Percentiles rank a stretch among this genome's conserved stretches.
phyloP scores from a whole-genome alignment of 2,888 invertebrate genomes.

The Acleris sparsana region DNA sequence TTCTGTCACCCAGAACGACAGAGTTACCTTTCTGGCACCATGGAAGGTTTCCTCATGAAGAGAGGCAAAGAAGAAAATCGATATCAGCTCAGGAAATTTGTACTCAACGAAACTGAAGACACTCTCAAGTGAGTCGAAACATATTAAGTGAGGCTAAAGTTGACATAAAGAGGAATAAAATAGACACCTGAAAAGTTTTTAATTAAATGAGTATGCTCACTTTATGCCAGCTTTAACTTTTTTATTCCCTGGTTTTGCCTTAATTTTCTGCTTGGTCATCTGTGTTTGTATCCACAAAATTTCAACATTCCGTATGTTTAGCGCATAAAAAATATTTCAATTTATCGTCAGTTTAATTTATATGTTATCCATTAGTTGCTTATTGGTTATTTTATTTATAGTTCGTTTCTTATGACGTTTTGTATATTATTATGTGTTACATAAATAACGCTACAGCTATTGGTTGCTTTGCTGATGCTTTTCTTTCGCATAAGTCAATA shows the following conservation, averaged over 20 bases:
- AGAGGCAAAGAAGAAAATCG: slow-evolving; percentile 93
- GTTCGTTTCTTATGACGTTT: too few relatives aligned
- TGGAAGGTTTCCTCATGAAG: slow-evolving; percentile 95
- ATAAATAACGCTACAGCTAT: too few relatives aligned
- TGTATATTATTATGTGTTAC: too few relatives aligned
- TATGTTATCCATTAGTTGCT: too few relatives aligned
- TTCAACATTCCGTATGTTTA: too few relatives aligned
- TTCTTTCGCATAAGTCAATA: too few relatives aligned
- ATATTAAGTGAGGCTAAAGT: not conserved
- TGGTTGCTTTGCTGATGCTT: too few relatives aligned
- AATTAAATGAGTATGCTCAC: not conserved
- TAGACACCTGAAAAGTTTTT: not conserved
- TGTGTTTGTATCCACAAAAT: too few relatives aligned
- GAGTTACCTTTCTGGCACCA: slow-evolving; percentile 89
- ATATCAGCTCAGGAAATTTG: slow-evolving; percentile 92
- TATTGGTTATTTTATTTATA: too few relatives aligned
- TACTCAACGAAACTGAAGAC: slow-evolving; percentile 91
- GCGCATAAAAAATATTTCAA: too few relatives aligned
- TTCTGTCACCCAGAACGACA: slow-evolving; percentile 92
- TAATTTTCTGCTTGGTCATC: not conserved
- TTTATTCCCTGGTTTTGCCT: not conserved
- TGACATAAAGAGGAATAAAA: slow-evolving; percentile 2
- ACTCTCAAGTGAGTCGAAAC: slow-evolving; percentile 85
- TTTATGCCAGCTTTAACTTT: slow-evolving; percentile 9
- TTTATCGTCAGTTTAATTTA: too few relatives aligned